Evolutionary conservation across 2,113 vertebrate species (phyloP), one percentile per base, ranked within the genome.

Genomic region (Pelodiscus sinensis): DNA sequence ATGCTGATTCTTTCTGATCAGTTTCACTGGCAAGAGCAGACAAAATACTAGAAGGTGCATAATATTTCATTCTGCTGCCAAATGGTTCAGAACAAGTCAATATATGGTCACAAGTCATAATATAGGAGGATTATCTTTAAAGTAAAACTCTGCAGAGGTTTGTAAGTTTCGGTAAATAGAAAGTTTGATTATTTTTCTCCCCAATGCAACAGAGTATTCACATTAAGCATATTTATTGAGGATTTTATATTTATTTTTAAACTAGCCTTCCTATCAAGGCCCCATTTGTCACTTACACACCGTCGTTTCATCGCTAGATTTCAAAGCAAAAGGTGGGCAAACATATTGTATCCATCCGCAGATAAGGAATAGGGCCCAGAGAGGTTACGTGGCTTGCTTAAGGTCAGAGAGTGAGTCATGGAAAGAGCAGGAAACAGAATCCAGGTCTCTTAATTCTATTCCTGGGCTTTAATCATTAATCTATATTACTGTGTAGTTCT

Each of bases 1-100:
- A 4, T 1, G 1, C 29, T 0, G 3, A 19, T 22, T 0, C 10
- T 55, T 60, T 25, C 21, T 2, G 24, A n/a, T 78, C 18, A 0
- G 79, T 29, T 35, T 85, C 27, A 19, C 12, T 15, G 31, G 21
- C 44, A 5, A 22, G 56, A 82, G 5, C 62, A 15, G 65, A 25
- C 9, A 86, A 71, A 57, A 88, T 85, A 35, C 65, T 87, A 51
- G 90, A 89, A 92, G 25, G 58, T 27, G 58, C 25, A 55, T 14
- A n/a, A 6, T 51, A 0, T 31, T 85, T 51, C 31, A 24, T 9
- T 1, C 13, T 4, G 2, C 56, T 86, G 57, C 79, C 87, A 79
- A 86, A 86, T 12, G 82, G 56, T 77, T n/a, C 71, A 25, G 44
- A 78, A 58, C 21, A 52, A 80, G 9, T 12, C 38, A 75, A 22